phyloP scores from a whole-genome alignment of 1,140 invertebrate genomes.

The Cydia amplana region DNA sequence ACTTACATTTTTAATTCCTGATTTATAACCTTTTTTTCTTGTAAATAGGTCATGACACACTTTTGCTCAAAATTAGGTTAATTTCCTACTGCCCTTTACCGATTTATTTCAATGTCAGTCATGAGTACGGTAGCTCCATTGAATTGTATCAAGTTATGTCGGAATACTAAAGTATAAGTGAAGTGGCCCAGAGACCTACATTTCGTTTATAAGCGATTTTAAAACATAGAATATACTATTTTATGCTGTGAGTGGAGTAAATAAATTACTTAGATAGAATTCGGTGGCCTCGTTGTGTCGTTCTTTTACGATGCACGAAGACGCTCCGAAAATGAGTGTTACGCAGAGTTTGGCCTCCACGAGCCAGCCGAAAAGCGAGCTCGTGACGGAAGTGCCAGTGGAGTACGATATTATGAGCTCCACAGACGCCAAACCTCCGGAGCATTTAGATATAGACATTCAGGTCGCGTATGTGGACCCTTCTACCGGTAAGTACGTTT shows the following conservation, averaged over 20 bases:
- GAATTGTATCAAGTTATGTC: constrained; percentile 73
- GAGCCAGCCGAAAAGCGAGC: constrained; percentile 70
- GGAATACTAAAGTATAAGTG: constrained; percentile 79
- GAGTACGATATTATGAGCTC: constrained; percentile 65
- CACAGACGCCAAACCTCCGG: constrained; percentile 58
- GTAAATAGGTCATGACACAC: constrained; percentile 68
- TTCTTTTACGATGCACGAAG: constrained; percentile 74
- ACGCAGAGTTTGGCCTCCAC: constrained; percentile 71
- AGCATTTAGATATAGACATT: constrained; percentile 64
- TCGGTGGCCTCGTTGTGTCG: constrained; percentile 60
- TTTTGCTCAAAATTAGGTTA: constrained; percentile 71
- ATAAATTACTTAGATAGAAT: constrained; percentile 52
- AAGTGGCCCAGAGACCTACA: constrained; percentile 79
- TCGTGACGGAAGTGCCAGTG: constrained; percentile 58
- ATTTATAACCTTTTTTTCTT: constrained; percentile 39
- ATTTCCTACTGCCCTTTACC: constrained; percentile 76
- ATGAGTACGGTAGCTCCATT: constrained; percentile 75
- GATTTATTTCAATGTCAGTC: constrained; percentile 79
- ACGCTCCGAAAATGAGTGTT: constrained; percentile 77
- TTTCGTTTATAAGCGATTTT: constrained; percentile 71
- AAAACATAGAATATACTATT: constrained; percentile 56
- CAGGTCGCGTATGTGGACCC: constrained; percentile 72
- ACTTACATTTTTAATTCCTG: constrained; percentile 9
- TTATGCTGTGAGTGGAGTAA: constrained; percentile 50
- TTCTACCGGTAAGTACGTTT: constrained; percentile 60